Base-by-base conservation (phyloP, 2,113 vertebrate genomes). In the Tor tambroides region DNA sequence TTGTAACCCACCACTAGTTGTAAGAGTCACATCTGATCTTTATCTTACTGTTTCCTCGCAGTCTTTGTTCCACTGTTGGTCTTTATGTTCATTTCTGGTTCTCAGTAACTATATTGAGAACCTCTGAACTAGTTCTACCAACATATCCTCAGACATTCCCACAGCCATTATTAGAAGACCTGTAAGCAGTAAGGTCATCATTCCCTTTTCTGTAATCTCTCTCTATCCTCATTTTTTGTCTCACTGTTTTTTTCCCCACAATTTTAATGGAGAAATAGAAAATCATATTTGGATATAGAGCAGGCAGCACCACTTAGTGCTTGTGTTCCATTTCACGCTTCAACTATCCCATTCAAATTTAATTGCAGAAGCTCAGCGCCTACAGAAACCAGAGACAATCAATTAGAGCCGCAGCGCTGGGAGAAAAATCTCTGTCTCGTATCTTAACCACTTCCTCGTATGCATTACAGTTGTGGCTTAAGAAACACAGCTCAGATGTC, bases 271-370 rank as follows among this genome's bases (percentile, higher is more conserved):
- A 81, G 59, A 65, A 76, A 77, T 63, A 78, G 59, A 69, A 79
- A 85, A 30, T 35, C 43, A 69, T 86, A 79, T 86, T 63, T 38
- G 46, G 59, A 26, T 35, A 54, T 67, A 63, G 72, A 67, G 43
- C 41, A 79, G n/a, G 76, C 83, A 3, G 46, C 63, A 74, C 86
- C 88, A 80, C 88, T 90, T 86, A 88, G 83, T 87, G 54, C 46
- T 86, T 85, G 81, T 90, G 90, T 90, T 91, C 85, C 87, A 92
- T 92, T 92, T 93, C 91, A 93, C 51, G 90, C 90, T 92, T 91
- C 59, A 86, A 77, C 87, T 89, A 86, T 84, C 69, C 43, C 90
- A 87, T 93, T 92, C 90, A 92, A 85, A 89, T 92, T 93, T 91
- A 93, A 94, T 91, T 89, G 87, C 88, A 85, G 81, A 79, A 63